These are phyloP conservation scores for Sebastolobus alascanus DNA, from an alignment of 2,797 vertebrate genomes.

Conservation along the genomic window DNA sequence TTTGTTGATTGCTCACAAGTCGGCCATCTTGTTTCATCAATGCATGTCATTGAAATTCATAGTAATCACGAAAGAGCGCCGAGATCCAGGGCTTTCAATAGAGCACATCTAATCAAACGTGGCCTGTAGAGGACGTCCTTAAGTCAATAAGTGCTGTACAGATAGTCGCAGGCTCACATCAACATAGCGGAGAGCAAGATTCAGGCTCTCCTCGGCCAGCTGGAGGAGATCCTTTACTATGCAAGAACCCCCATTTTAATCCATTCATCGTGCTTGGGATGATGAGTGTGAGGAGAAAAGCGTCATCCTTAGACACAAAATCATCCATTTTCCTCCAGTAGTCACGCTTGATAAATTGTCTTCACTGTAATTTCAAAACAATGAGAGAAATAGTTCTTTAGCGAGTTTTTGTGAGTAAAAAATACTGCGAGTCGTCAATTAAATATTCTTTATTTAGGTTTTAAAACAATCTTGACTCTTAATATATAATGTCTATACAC, in stretches of 20 bases:
- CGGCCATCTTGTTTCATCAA: constrained; percentile 43
- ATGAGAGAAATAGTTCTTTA: neutral
- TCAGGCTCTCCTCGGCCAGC: constrained; percentile 26
- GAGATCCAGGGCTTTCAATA: constrained; percentile 49
- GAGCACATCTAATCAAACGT: constrained; percentile 72
- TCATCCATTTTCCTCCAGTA: neutral
- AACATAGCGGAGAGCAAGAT: constrained; percentile 30
- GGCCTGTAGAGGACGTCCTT: constrained; percentile 60
- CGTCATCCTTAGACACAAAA: neutral
- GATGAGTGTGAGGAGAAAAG: constrained; percentile 24
- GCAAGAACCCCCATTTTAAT: constrained; percentile 60
- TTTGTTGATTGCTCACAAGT: constrained; percentile 44
- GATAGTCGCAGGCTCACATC: constrained; percentile 41
- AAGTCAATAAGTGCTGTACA: constrained; percentile 48
- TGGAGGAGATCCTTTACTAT: constrained; percentile 70
- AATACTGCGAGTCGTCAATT: constrained; percentile 34
- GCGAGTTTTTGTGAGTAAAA: constrained; percentile 1
- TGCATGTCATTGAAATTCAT: constrained; percentile 70
- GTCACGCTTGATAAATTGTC: neutral
- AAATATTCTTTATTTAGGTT: constrained; percentile 75
- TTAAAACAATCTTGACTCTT: constrained; percentile 65
- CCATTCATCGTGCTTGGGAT: constrained; percentile 1
- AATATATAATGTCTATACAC: constrained; percentile 62
- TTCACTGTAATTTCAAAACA: constrained; percentile 6
- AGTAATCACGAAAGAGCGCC: constrained; percentile 55